A percentile compares a stretch with the other conserved stretches of the same genome.
These are phyloP conservation scores for Chelidonichthys spinosus DNA, from an alignment of 2,797 vertebrate species.

Conservation along the genomic window DNA sequence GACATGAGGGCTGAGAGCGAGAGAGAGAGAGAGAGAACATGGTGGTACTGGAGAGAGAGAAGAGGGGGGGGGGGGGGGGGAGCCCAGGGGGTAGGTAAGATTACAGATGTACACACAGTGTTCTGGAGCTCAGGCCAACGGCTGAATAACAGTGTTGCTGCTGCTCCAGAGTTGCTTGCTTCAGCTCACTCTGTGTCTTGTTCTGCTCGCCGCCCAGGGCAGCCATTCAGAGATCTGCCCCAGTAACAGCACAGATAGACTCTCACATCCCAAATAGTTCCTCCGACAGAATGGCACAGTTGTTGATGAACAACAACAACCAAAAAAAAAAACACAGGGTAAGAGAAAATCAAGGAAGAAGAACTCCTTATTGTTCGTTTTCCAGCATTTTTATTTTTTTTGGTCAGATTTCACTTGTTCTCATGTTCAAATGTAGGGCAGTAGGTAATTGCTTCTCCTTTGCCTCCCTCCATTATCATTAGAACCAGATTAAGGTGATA, in stretches of 20 bases:
- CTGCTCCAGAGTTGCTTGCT: conserved; percentile 73
- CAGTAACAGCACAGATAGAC: conserved; percentile 57
- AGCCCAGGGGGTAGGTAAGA: conserved; percentile 78
- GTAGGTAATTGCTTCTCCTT: conserved; percentile 54
- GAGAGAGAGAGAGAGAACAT: conserved; percentile 46
- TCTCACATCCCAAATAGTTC: conserved; percentile 72
- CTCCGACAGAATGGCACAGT: conserved; percentile 58
- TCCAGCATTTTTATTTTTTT: conserved; percentile 3
- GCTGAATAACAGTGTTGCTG: conserved; percentile 80
- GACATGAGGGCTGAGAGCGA: conserved; percentile 56
- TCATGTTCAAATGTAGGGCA: conserved; percentile 45
- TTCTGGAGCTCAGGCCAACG: conserved; percentile 79
- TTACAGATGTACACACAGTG: conserved; percentile 83
- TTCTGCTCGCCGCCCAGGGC: conserved; percentile 78
- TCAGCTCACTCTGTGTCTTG: conserved; percentile 76
- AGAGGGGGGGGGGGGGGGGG: background rate
- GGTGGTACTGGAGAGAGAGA: conserved; percentile 16
- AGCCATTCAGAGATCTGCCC: conserved; percentile 78
- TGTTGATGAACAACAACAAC: conserved; percentile 55
- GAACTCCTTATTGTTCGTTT: conserved; percentile 17
- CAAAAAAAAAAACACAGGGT: conserved; percentile 27
- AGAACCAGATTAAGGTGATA: conserved; percentile 52
- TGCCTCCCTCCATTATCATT: conserved; percentile 49
- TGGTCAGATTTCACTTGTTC: conserved; percentile 9
- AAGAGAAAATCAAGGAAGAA: conserved; percentile 41